Base-by-base conservation (phyloP, 2,113 vertebrate species). In the Edolisoma coerulescens region DNA sequence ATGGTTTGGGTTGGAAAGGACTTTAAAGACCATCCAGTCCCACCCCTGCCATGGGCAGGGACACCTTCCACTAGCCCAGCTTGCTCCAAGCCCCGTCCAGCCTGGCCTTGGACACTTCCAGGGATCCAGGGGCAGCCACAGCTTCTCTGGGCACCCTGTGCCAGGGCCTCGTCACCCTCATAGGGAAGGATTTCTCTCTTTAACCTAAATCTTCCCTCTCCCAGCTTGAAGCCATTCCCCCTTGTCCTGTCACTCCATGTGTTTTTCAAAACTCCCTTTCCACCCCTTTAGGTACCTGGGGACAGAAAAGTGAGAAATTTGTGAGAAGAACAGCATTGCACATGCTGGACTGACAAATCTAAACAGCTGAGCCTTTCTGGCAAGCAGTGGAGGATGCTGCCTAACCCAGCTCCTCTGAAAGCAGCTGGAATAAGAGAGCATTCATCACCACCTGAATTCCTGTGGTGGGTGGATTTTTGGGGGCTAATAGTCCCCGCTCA, bases 1-100 rank as follows among this genome's bases (percentile, higher is more conserved):
- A n/a, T 24, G 37, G 28, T 16, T 57, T 65, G 27, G 22, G 44
- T 28, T 28, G 37, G 33, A 44, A 59, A 7, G 12, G 5, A 44
- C 13, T 8, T n/a, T 1, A 44, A 59, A 52, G 10, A 2, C 1
- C 11, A 42, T 23, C 26, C 21, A n/a, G 16, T 32, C 0, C 50
- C 12, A 32, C 13, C 2, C 7, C 7, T 57, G 18, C 18, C 37
- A 57, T 9, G 32, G 4, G 7, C 42, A 73, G 50, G 37, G 42
- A 52, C 59, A 81, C 1, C 18, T 89, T 2, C 42, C 59, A 37
- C 26, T 1, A 1, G 0, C 17, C 27, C 50, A 65, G 11, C 17
- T 0, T 4, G 7, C 15, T 73, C 59, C 50, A 64, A 64, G 17
- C 35, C 22, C 35, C 0, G 0, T 80, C 86, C 59, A 59, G 0